Evolutionary conservation across 1,140 invertebrate genomes (phyloP).

Genomic region (Papilio xuthus): DNA sequence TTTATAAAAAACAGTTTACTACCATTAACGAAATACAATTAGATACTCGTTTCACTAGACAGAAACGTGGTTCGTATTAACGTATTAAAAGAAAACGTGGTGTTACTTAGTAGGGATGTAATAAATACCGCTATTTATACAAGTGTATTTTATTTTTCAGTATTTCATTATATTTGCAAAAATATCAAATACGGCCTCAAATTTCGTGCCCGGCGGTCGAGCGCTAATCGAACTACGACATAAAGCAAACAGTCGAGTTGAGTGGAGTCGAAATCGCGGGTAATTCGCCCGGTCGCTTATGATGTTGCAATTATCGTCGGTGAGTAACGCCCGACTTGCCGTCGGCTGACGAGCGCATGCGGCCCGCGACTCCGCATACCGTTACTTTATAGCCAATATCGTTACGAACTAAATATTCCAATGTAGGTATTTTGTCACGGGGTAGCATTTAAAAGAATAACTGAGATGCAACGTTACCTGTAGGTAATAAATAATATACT

Average conservation of each 20-base stretch:
- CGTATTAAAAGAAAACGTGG: too few relatives aligned
- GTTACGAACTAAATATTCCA: constrained; percentile 18
- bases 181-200: neutral
- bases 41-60: too few relatives aligned
- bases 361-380: constrained; percentile 8
- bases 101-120: too few relatives aligned
- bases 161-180: neutral
- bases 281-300: constrained; percentile 21
- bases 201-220: neutral
- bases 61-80: too few relatives aligned
- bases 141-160: neutral
- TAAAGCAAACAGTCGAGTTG: constrained; percentile 15
- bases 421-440: neutral
- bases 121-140: too few relatives aligned
- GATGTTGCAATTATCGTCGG: constrained; percentile 25
- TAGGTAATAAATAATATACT: neutral
- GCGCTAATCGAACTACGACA: neutral
- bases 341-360: constrained; percentile 1
- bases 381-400: constrained; percentile 20
- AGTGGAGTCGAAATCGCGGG: constrained; percentile 12
- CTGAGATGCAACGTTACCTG: neutral
- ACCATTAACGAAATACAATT: too few relatives aligned
- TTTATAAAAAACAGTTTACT: neutral
- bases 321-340: constrained; percentile 16
- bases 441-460: neutral